These are phyloP conservation scores for Diaphora mendica DNA, from an alignment of 2,888 invertebrate species.

Conservation along the genomic window DNA sequence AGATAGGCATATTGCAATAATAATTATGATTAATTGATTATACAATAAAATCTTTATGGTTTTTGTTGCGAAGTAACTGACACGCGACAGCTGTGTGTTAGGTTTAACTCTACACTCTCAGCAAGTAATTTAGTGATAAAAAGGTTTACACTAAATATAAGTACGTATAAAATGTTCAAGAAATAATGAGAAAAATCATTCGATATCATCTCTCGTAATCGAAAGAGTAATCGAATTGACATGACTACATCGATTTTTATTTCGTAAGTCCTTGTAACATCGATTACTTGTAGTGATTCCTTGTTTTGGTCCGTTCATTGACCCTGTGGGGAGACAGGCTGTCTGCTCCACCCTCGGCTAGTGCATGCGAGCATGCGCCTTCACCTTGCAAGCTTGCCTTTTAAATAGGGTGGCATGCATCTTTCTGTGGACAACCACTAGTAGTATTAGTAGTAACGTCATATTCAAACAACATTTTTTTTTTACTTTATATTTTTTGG, in stretches of 20 bases:
- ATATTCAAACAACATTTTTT: not conserved
- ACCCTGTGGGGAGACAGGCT: slow-evolving; percentile 70
- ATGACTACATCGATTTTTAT: not conserved
- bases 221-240: not conserved
- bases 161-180: not conserved
- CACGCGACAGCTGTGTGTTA: not conserved
- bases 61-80: not conserved
- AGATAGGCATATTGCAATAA: not conserved
- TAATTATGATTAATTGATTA: too few species aligned
- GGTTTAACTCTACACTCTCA: too few species aligned
- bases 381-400: slow-evolving; percentile 46
- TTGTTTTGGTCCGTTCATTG: slow-evolving; percentile 80
- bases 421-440: slow-evolving; percentile 9
- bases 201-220: not conserved
- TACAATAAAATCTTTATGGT: not conserved
- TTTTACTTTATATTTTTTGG: too few species aligned
- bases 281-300: slow-evolving; percentile 36
- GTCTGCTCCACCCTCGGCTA: slow-evolving; percentile 72
- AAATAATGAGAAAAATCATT: not conserved
- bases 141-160: too few species aligned
- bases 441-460: too few species aligned
- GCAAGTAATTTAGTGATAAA: too few species aligned
- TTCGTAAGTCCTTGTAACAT: not conserved
- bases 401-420: slow-evolving; percentile 44
- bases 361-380: slow-evolving; percentile 60